Conservation (phyloP, 2,888 invertebrate genomes). For the Druceiella hillmani region DNA sequence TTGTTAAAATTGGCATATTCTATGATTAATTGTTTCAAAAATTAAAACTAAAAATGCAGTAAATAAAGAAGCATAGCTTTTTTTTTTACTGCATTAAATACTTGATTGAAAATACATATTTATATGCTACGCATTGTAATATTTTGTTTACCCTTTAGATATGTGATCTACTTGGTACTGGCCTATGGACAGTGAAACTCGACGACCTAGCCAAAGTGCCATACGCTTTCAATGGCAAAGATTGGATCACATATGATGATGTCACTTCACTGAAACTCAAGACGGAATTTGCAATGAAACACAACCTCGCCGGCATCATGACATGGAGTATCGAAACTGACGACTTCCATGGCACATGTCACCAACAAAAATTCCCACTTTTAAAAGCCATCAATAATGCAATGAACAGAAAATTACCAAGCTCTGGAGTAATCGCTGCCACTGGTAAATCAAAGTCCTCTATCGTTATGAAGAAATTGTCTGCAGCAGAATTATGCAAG, state of each 20-base stretch:
- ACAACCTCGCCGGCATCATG: slow-evolving; percentile 57
- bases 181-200: slow-evolving; percentile 50
- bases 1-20: too few relatives aligned
- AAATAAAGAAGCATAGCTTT: too few relatives aligned
- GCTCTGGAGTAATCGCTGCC: neutral
- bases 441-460: too few relatives aligned
- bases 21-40: too few relatives aligned
- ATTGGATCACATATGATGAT: slow-evolving; percentile 71
- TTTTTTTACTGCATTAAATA: too few relatives aligned
- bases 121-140: too few relatives aligned
- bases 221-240: slow-evolving; percentile 50
- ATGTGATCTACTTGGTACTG: slow-evolving; percentile 38
- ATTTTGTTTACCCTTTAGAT: too few relatives aligned
- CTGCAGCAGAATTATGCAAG: slow-evolving; percentile 30
- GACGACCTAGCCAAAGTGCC: slow-evolving; percentile 56
- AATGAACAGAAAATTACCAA: slow-evolving; percentile 18
- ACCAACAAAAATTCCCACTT: slow-evolving; percentile 52
- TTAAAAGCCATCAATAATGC: slow-evolving; percentile 51
- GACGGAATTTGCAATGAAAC: slow-evolving; percentile 38
- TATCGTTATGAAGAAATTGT: neutral
- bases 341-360: slow-evolving; percentile 62
- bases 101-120: too few relatives aligned
- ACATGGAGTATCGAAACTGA: slow-evolving; percentile 79
- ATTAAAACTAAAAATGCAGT: too few relatives aligned
- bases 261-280: slow-evolving; percentile 50